Conservation (phyloP, 2,888 invertebrate species). For the Drosophila tanythrix region DNA sequence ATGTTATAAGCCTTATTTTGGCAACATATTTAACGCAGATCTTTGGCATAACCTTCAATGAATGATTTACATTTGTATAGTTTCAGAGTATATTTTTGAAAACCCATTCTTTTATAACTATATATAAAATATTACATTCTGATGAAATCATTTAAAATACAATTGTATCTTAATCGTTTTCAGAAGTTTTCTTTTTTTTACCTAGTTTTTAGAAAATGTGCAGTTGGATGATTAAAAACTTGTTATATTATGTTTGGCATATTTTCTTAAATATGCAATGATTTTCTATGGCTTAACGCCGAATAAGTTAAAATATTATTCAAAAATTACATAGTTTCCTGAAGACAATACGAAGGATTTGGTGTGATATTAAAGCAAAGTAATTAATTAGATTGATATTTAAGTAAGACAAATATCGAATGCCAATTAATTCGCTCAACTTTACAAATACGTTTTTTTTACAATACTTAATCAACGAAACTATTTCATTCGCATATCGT, state of each 20-base stretch:
- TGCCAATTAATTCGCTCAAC: not conserved
- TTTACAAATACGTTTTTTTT: not conserved
- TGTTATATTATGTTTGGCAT: not conserved
- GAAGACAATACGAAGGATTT: not conserved
- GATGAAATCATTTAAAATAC: not conserved
- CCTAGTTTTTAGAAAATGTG: not conserved
- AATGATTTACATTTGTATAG: not conserved
- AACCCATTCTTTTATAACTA: not conserved
- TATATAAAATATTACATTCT: not conserved
- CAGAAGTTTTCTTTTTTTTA: not conserved
- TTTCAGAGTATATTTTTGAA: not conserved
- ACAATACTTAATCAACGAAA: not conserved
- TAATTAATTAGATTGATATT: not conserved
- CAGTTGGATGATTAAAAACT: not conserved
- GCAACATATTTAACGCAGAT: not conserved
- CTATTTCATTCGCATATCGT: constrained; percentile 15
- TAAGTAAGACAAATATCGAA: not conserved
- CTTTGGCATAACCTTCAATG: not conserved
- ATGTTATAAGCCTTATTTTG: not conserved
- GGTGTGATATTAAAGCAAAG: not conserved
- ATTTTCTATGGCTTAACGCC: not conserved
- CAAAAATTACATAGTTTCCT: not conserved
- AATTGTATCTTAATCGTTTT: not conserved
- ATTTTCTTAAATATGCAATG: not conserved
- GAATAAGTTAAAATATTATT: not conserved